Percentiles rank a stretch among this genome's conserved stretches.
phyloP scores from a whole-genome alignment of 2,113 vertebrate species.

The Enhydra lutris region DNA sequence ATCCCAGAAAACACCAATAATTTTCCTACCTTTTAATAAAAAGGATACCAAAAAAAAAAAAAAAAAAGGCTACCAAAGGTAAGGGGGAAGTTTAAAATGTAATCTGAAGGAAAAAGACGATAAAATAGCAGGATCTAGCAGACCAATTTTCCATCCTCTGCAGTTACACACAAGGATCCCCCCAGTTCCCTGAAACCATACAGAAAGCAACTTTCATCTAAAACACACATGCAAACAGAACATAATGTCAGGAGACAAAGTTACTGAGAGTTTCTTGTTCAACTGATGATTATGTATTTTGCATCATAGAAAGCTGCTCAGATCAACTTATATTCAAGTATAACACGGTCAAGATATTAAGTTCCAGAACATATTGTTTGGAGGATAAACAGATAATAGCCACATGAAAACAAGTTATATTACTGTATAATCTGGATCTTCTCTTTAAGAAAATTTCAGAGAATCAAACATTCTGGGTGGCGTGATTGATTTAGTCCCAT shows the following conservation, averaged over 20 bases:
- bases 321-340: not conserved
- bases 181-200: not conserved
- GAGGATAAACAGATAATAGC: not conserved
- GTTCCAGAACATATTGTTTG: not conserved
- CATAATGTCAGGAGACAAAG: not conserved
- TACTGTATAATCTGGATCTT: not conserved
- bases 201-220: not conserved
- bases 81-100: slow-evolving; percentile 15
- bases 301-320: not conserved
- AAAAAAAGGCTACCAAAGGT: not conserved
- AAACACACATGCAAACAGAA: not conserved
- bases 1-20: slow-evolving; percentile 34
- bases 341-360: not conserved
- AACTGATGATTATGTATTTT: not conserved
- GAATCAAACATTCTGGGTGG: not conserved
- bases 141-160: not conserved
- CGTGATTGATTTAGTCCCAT: not conserved
- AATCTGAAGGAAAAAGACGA: slow-evolving; percentile 47
- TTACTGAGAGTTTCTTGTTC: slow-evolving; percentile 4
- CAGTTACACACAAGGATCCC: not conserved
- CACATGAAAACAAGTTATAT: slow-evolving; percentile 27
- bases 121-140: not conserved
- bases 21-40: slow-evolving; percentile 52
- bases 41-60: not conserved
- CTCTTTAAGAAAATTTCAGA: slow-evolving; percentile 7